Evolutionary conservation across 2,797 vertebrate species (phyloP).

Genomic region (Lemur catta): DNA sequence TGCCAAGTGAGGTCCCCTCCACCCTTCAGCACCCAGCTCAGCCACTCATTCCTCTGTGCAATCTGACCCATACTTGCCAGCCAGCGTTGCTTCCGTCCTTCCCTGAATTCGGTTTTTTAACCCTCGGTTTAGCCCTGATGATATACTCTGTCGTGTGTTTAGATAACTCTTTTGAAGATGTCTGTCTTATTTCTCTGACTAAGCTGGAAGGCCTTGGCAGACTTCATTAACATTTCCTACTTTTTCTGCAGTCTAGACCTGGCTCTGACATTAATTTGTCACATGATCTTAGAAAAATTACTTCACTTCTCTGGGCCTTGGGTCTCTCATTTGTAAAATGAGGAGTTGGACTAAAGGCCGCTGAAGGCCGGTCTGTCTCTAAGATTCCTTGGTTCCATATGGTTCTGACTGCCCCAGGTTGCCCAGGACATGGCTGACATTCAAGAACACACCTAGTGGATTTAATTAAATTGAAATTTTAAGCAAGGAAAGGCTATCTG

Average conservation of each 20-base stretch:
- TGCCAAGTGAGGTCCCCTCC: not conserved
- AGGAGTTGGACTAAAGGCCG: constrained; percentile 20
- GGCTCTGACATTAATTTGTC: constrained; percentile 56
- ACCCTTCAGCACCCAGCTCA: not conserved
- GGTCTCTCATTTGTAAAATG: constrained; percentile 54
- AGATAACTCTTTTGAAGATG: constrained; percentile 1
- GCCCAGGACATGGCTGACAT: constrained; percentile 63
- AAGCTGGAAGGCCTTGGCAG: not conserved
- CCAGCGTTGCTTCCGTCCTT: not conserved
- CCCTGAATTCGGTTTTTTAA: not conserved
- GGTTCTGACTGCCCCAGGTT: constrained; percentile 29
- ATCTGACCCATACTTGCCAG: not conserved
- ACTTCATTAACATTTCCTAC: not conserved
- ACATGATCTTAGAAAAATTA: constrained; percentile 36
- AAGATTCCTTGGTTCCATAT: constrained; percentile 59
- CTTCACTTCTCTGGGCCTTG: constrained; percentile 32
- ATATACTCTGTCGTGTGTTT: not conserved
- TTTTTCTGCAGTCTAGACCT: constrained; percentile 35
- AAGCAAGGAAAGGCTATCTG: constrained; percentile 70
- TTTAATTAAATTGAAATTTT: constrained; percentile 74
- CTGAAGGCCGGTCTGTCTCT: constrained; percentile 30
- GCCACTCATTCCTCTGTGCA: not conserved
- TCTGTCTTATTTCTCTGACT: not conserved
- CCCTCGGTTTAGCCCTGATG: not conserved
- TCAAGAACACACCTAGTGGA: constrained; percentile 72